A percentile compares a stretch with the other conserved stretches of the same genome.
Conservation (phyloP, 1,140 invertebrate species). For the Drosophila guanche region DNA sequence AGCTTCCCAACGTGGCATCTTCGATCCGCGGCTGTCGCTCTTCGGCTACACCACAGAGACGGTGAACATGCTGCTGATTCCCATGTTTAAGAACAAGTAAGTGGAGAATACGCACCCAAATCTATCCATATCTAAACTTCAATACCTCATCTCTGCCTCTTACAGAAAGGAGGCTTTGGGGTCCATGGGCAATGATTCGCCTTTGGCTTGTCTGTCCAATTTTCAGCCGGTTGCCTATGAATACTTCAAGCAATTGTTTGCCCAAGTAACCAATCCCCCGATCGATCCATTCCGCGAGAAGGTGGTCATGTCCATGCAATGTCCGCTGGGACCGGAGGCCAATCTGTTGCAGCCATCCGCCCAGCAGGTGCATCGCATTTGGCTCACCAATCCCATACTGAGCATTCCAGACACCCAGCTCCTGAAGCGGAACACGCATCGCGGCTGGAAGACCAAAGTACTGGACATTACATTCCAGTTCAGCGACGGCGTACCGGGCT, state of each 20-base stretch:
- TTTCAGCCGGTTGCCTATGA: constrained; percentile 98
- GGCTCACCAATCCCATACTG: constrained; percentile 96
- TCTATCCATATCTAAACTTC: background rate
- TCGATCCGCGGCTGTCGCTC: constrained; percentile 93
- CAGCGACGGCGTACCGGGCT: constrained; percentile 88
- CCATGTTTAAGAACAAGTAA: constrained; percentile 96
- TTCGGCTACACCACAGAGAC: constrained; percentile 98
- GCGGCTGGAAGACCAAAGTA: constrained; percentile 95
- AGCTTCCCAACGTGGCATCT: constrained; percentile 85
- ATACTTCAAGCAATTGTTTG: constrained; percentile 99
- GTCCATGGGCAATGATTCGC: constrained; percentile 99
- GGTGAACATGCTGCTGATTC: constrained; percentile 95
- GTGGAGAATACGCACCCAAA: background rate
- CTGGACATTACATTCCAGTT: constrained; percentile 95
- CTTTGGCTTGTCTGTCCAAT: constrained; percentile 96
- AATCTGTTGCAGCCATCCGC: constrained; percentile 96
- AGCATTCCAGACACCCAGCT: constrained; percentile 95
- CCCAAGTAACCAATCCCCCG: constrained; percentile 99
- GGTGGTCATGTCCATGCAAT: constrained; percentile 98
- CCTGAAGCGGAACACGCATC: constrained; percentile 92
- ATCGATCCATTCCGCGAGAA: constrained; percentile 99
- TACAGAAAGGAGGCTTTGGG: constrained; percentile 98
- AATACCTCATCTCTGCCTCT: constrained; percentile 4
- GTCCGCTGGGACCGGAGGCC: constrained; percentile 95
- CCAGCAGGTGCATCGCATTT: constrained; percentile 95